phyloP scores from a whole-genome alignment of 2,888 invertebrate species.

The Catocala nupta region DNA sequence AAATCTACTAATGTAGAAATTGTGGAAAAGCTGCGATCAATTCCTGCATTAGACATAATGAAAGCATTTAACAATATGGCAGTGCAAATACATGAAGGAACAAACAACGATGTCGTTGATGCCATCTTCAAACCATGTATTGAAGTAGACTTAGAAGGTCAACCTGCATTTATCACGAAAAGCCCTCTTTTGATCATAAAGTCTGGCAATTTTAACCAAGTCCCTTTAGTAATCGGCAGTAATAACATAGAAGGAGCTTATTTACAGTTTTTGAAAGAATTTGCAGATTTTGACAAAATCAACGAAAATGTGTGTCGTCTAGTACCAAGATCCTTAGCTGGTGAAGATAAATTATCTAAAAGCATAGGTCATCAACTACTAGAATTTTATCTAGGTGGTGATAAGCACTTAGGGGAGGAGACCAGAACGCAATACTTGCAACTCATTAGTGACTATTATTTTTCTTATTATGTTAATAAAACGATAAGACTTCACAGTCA shows the following conservation, averaged over 20 bases:
- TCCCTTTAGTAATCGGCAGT: constrained; percentile 80
- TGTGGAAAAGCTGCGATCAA: constrained; percentile 68
- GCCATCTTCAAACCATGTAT: constrained; percentile 77
- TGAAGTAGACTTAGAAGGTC: constrained; percentile 79
- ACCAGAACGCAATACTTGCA: constrained; percentile 75
- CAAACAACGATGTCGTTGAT: constrained; percentile 62
- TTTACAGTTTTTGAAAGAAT: constrained; percentile 64
- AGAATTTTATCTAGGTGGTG: constrained; percentile 74
- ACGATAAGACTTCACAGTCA: constrained; percentile 73
- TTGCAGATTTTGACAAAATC: constrained; percentile 70
- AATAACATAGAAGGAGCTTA: constrained; percentile 74
- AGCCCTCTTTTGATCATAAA: constrained; percentile 74
- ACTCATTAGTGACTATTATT: constrained; percentile 77
- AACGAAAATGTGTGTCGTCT: constrained; percentile 69
- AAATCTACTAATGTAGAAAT: constrained; percentile 66
- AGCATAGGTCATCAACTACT: constrained; percentile 72
- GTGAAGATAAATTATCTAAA: constrained; percentile 60
- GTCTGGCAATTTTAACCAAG: constrained; percentile 77
- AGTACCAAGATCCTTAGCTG: constrained; percentile 70
- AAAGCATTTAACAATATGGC: constrained; percentile 54
- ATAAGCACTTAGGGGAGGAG: constrained; percentile 66
- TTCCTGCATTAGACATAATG: constrained; percentile 66
- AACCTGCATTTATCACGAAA: constrained; percentile 76
- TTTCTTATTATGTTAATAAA: constrained; percentile 76
- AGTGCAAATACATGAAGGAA: constrained; percentile 23